Evolutionary conservation across 2,113 vertebrate species (phyloP).

Genomic region (Eulacestoma nigropectus): DNA sequence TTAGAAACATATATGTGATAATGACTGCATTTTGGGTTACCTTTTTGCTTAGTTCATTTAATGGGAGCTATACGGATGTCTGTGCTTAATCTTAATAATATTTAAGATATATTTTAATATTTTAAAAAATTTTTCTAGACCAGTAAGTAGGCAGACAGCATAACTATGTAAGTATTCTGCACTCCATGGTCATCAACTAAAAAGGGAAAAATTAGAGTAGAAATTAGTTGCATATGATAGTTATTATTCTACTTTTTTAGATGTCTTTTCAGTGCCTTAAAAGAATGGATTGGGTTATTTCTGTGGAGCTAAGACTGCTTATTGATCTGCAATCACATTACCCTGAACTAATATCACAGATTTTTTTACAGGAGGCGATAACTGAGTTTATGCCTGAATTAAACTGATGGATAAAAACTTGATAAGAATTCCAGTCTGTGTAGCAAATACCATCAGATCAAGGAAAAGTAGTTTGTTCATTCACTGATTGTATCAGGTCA

Average conservation of each 20-base stretch:
- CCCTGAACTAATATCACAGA: background rate
- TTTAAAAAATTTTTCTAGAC: background rate
- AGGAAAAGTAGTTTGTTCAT: background rate
- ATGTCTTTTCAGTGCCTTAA: conserved; percentile 12
- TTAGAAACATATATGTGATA: background rate
- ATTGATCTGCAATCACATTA: background rate
- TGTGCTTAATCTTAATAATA: background rate
- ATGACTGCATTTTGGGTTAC: background rate
- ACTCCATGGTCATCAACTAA: background rate
- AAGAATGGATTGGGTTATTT: conserved; percentile 1
- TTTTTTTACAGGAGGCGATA: background rate
- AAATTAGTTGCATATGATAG: background rate
- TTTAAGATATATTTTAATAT: background rate
- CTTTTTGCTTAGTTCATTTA: background rate
- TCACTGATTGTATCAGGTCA: conserved; percentile 2
- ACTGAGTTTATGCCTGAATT: conserved; percentile 35
- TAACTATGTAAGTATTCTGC: background rate
- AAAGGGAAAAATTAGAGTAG: background rate
- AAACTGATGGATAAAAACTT: conserved; percentile 1
- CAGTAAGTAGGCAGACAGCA: background rate
- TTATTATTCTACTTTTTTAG: background rate
- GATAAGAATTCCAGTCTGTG: conserved; percentile 1
- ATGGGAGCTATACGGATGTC: background rate
- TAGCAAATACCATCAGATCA: background rate
- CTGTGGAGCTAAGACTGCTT: background rate